Evolutionary conservation across 1,140 invertebrate genomes (phyloP), one percentile per base, ranked within the genome.

Genomic region (Brachionus calyciflorus): DNA sequence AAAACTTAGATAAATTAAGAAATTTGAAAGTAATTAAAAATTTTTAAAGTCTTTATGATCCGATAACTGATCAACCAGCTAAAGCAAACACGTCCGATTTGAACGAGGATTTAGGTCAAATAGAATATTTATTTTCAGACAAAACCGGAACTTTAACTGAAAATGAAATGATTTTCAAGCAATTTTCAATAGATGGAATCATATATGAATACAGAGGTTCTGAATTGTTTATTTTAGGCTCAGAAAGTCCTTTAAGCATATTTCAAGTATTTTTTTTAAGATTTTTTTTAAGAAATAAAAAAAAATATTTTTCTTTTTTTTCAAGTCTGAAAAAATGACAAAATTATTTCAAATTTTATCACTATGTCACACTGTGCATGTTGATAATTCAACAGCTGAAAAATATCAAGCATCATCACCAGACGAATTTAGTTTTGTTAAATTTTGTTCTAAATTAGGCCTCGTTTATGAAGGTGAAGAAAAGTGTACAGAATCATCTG

Each of bases 111-210:
- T 88, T 99, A 77, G 96, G 94, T 82, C 96, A 98, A 87, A 97
- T 99, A 80, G 93, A 99, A 84, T 99, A 99, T 86, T 92, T 99
- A 81, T 99, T 99, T 86, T 97, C 94, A 19, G 97, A 99, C 85
- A 99, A 99, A 88, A 99, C 96, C 55, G 96, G 96, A 77, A 99
- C 96, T 1, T 86, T 99, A 48, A 99, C 96, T 87, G 81, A 68
- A 65, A 77, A 77, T 26, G 10, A 63, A 17, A 77, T 77, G 76
- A 6, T 19, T 17, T 77, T 77, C 21, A 77, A 77, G 19, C 53
- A 77, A 51, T 63, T 60, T 77, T 89, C 85, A 12, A 83, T 60
- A 21, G 55, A 60, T 17, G 55, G 55, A 17, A 37, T 17, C 1
- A 60, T 60, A 7, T 60, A 60, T 60, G 33, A 37, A 5, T 37